Conservation (phyloP, 1,140 invertebrate species). For the Nebria ingens region DNA sequence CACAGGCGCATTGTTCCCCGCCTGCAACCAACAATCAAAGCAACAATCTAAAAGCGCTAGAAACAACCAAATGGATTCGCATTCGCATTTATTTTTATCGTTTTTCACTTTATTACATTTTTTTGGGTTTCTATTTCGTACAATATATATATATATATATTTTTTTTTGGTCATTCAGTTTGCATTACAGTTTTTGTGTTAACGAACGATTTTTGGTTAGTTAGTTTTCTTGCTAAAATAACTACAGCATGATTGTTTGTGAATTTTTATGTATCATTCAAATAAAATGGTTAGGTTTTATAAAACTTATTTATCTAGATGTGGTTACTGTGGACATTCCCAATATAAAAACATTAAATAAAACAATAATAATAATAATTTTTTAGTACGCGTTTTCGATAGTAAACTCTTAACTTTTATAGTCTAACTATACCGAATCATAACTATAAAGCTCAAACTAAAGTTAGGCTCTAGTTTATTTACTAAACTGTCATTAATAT, state of each 20-base stretch:
- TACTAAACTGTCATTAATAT: too few relatives aligned
- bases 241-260: not conserved
- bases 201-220: conserved; percentile 11
- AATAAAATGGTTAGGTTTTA: not conserved
- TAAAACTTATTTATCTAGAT: conserved; percentile 1
- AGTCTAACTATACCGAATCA: too few relatives aligned
- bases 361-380: not conserved
- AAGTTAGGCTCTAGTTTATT: too few relatives aligned
- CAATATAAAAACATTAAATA: not conserved
- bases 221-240: not conserved
- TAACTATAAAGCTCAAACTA: too few relatives aligned
- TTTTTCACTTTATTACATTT: conserved; percentile 10
- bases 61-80: not conserved
- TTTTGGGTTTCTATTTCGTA: conserved; percentile 12
- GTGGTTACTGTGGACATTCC: conserved; percentile 2
- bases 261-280: not conserved
- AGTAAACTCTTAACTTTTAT: too few relatives aligned
- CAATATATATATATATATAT: conserved; percentile 3
- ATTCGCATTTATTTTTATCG: conserved; percentile 10
- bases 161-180: conserved; percentile 3
- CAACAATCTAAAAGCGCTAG: conserved; percentile 13
- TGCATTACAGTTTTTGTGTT: conserved; percentile 3
- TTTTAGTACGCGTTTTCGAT: not conserved
- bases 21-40: conserved; percentile 31
- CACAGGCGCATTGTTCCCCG: conserved; percentile 44